Evolutionary conservation across 37 sponge, comb jelly and placozoan genomes (phyloP), one percentile per base, ranked within the genome.

Genomic region (Aphrocallistes beatrix): DNA sequence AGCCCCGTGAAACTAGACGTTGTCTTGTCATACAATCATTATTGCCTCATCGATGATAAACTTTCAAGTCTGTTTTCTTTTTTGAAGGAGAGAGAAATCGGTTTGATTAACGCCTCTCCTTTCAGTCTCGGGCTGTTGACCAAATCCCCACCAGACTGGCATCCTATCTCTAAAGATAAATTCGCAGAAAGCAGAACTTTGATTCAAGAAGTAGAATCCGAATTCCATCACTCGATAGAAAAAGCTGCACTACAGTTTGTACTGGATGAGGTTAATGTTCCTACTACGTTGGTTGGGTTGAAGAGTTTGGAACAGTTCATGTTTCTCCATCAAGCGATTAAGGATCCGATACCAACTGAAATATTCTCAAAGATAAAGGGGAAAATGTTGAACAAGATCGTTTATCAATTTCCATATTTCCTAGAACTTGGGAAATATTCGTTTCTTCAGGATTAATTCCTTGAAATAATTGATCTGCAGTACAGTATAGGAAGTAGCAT

Each of bases 91-190:
- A 87, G 85, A 83, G 91, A 90, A 0, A 85, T 97, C 39, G 90
- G 88, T 0, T 45, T 97, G 0, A 90, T 97, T 47, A 97, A 94
- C 83, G 99, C 99, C 23, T 90, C 92, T 21, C 92, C 99, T 16
- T 51, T 97, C 38, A 84, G 88, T 23, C 93, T 95, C 93, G 99
- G 99, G 0, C 83, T 97, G 13, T 86, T 97, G 0, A 88, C 92
- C 8, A 60, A 21, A 28, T 60, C 75, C n/a, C 75, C 75, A 3
- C 75, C 75, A 8, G 6, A 19, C 34, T 60, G 75, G 75, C 75
- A 60, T 60, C 34, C 10, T 28, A 60, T 60, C 3, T 25, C 75
- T 32, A 13, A 3, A 60, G 75, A 60, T 3, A 60, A 60, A 60
- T 28, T 60, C 10, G 8, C 34, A 21, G 75, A 60, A 60, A 25